Percentiles rank a stretch among this genome's conserved stretches.
Conservation (phyloP, 1,140 invertebrate species). For the Drosophila ercepeae region DNA sequence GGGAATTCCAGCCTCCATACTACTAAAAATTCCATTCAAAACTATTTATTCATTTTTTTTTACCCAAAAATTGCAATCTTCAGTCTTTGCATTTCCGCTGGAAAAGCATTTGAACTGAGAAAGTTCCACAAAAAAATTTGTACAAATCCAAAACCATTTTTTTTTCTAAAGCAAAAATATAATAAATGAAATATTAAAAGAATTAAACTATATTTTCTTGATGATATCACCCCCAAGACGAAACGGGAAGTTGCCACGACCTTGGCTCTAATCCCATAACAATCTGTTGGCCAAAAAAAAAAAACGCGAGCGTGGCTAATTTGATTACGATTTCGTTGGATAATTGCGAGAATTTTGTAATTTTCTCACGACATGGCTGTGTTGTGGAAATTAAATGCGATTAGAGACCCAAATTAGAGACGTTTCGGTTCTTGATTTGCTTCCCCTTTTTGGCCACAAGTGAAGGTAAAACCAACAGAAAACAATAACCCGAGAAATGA, state of each 20-base stretch:
- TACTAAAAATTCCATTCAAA: slow-evolving; percentile 17
- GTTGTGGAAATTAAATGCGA: slow-evolving; percentile 4
- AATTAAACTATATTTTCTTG: background rate
- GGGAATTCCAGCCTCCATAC: slow-evolving; percentile 61
- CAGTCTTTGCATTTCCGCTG: slow-evolving; percentile 12
- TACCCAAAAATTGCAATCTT: background rate
- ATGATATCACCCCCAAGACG: slow-evolving; percentile 28
- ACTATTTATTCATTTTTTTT: background rate
- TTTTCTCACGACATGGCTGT: slow-evolving; percentile 20
- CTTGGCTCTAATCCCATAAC: slow-evolving; percentile 10
- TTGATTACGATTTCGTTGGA: slow-evolving; percentile 24
- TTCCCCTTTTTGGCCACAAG: slow-evolving; percentile 20
- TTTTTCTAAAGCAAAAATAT: slow-evolving; percentile 11
- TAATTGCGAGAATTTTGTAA: slow-evolving; percentile 48
- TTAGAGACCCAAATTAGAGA: slow-evolving; percentile 26
- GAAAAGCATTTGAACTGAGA: slow-evolving; percentile 11
- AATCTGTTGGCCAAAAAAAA: slow-evolving; percentile 7
- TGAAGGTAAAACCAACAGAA: slow-evolving; percentile 35
- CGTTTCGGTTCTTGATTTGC: slow-evolving; percentile 2
- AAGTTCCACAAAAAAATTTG: background rate
- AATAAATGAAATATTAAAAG: background rate
- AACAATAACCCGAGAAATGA: slow-evolving; percentile 1
- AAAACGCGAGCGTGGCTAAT: slow-evolving; percentile 27
- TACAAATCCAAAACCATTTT: background rate
- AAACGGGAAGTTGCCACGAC: slow-evolving; percentile 5